These are phyloP conservation scores for Cryptocephalus moraei DNA, from an alignment of 2,888 invertebrate species.

Conservation along the genomic window DNA sequence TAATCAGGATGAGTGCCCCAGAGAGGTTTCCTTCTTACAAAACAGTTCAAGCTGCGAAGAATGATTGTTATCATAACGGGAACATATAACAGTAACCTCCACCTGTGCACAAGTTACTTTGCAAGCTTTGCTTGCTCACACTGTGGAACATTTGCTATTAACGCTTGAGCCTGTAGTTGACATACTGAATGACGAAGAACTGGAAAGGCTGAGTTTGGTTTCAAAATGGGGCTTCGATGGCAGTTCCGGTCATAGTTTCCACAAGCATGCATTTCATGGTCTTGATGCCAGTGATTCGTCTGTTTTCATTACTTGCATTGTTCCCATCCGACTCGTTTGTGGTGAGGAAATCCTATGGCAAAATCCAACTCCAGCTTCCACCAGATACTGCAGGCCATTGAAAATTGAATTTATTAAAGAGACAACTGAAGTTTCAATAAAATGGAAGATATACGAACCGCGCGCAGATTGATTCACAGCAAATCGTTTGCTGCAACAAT, in stretches of 20 bases:
- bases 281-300: no score
- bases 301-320: no score
- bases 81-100: slow-evolving; percentile 1
- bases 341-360: no score
- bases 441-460: background rate
- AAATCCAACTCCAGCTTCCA: background rate
- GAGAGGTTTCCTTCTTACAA: slow-evolving; percentile 16
- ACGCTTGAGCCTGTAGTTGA: background rate
- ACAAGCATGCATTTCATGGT: no score
- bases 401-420: background rate
- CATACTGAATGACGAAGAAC: background rate
- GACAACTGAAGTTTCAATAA: background rate
- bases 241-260: background rate
- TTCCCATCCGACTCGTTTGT: no score
- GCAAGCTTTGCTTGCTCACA: slow-evolving; percentile 4
- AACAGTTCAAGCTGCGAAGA: slow-evolving; percentile 18
- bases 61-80: background rate
- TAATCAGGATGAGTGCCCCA: slow-evolving; percentile 18
- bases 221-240: background rate
- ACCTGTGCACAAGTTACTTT: slow-evolving; percentile 1
- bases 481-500: slow-evolving; percentile 18
- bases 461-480: slow-evolving; percentile 19
- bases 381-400: background rate
- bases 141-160: background rate
- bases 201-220: background rate